Percentiles rank a stretch among this genome's conserved stretches.
Evolutionary conservation across 1,140 invertebrate genomes (phyloP).

Genomic region (Bombyx mandarina): DNA sequence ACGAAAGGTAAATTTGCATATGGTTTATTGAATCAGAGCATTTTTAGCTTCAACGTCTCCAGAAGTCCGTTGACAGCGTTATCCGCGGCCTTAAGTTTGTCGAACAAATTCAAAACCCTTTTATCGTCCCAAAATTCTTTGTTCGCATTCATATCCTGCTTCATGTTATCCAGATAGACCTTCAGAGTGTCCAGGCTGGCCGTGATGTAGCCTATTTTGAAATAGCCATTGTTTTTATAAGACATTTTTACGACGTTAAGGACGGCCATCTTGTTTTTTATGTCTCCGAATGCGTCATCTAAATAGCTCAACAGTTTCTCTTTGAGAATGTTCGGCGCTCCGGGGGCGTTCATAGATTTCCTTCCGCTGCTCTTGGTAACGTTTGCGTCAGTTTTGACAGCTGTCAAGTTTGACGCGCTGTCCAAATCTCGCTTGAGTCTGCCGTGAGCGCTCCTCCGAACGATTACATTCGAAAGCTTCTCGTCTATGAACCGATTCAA

Average conservation of each 20-base stretch:
- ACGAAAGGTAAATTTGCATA: too few species aligned
- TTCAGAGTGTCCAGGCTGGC: conserved; percentile 31
- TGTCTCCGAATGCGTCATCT: conserved; percentile 29
- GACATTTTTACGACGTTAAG: conserved; percentile 19
- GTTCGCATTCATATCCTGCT: conserved; percentile 18
- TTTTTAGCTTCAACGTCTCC: neutral
- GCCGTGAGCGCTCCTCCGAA: neutral
- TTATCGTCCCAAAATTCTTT: conserved; percentile 23
- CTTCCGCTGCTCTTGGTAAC: neutral
- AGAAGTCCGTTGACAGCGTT: conserved; percentile 18
- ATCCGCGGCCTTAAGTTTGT: conserved; percentile 27
- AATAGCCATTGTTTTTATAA: conserved; percentile 18
- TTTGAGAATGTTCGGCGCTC: conserved; percentile 19
- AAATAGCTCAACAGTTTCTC: conserved; percentile 27
- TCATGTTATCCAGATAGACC: conserved; percentile 29
- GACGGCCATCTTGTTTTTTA: conserved; percentile 23
- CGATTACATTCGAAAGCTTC: neutral
- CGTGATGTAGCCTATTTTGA: conserved; percentile 36
- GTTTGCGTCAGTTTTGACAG: neutral
- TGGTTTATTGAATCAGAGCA: too few species aligned
- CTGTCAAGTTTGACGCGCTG: neutral
- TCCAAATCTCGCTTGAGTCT: neutral
- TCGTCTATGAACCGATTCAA: too few species aligned
- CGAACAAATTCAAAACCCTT: conserved; percentile 31
- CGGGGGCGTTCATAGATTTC: neutral